A percentile compares a stretch with the other conserved stretches of the same genome.
These are phyloP conservation scores for Drosophila oshimai DNA, from an alignment of 1,140 invertebrate species.

Conservation along the genomic window DNA sequence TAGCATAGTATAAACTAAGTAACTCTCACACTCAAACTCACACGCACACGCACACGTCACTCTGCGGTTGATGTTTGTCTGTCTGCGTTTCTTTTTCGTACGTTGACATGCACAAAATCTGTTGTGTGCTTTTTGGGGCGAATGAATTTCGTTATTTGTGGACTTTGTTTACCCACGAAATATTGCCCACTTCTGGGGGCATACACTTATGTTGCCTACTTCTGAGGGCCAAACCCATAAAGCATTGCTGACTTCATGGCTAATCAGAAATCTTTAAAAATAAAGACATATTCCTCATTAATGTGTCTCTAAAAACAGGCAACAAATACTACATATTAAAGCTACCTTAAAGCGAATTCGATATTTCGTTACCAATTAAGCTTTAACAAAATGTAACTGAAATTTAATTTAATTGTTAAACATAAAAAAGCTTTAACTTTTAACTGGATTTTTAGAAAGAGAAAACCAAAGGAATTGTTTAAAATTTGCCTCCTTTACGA, in stretches of 20 bases:
- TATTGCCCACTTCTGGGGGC: background rate
- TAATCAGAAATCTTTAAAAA: too few species aligned
- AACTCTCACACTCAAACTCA: background rate
- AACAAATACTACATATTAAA: background rate
- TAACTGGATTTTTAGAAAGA: background rate
- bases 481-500: background rate
- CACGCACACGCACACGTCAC: slow-evolving; percentile 9
- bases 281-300: too few species aligned
- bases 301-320: background rate
- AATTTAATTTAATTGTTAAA: too few species aligned
- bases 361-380: too few species aligned
- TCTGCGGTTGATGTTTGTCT: slow-evolving; percentile 9
- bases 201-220: background rate
- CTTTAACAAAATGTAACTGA: too few species aligned
- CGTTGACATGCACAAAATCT: slow-evolving; percentile 20
- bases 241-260: background rate
- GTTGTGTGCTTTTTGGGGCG: slow-evolving; percentile 3
- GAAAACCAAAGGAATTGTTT: background rate
- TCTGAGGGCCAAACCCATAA: background rate
- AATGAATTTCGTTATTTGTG: background rate
- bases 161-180: background rate
- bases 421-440: too few species aligned
- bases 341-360: too few species aligned
- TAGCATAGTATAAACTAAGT: too few species aligned
- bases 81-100: background rate